Conservation (phyloP, 2,888 invertebrate genomes). For the Drosophila neoperkinsi region DNA sequence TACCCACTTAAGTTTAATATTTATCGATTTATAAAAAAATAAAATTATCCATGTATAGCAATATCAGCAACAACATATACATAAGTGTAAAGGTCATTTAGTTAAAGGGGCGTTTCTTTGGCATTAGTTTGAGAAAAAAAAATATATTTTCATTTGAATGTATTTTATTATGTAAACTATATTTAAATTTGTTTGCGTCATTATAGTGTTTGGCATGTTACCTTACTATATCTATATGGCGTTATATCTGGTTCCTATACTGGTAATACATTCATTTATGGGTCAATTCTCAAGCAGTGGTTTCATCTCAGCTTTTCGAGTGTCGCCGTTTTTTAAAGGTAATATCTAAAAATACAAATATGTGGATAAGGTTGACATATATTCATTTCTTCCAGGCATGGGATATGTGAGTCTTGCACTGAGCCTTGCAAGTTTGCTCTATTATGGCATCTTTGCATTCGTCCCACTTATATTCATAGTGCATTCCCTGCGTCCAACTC, state of each 20-base stretch:
- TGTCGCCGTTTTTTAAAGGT: conserved; percentile 95
- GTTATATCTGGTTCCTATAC: conserved; percentile 93
- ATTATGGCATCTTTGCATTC: conserved; percentile 93
- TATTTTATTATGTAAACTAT: neutral
- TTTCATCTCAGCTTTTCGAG: conserved; percentile 92
- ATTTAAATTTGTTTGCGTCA: neutral
- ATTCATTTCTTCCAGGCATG: conserved; percentile 87
- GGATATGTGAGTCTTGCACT: conserved; percentile 93
- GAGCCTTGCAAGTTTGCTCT: conserved; percentile 91
- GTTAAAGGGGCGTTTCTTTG: conserved; percentile 10
- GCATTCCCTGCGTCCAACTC: conserved; percentile 88
- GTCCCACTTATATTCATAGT: conserved; percentile 92
- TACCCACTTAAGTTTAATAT: neutral
- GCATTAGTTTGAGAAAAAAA: neutral
- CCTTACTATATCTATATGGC: conserved; percentile 85
- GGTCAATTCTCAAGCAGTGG: conserved; percentile 94
- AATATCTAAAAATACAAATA: conserved; percentile 34
- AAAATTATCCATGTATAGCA: neutral
- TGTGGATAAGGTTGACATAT: neutral
- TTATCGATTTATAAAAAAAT: neutral
- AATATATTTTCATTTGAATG: neutral
- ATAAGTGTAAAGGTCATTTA: neutral
- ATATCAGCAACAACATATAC: neutral
- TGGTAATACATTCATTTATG: conserved; percentile 94
- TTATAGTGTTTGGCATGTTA: conserved; percentile 69